A percentile compares a stretch with the other conserved stretches of the same genome.
These are phyloP conservation scores for Polylopha cassiicola DNA, from an alignment of 2,888 invertebrate genomes.

Conservation along the genomic window DNA sequence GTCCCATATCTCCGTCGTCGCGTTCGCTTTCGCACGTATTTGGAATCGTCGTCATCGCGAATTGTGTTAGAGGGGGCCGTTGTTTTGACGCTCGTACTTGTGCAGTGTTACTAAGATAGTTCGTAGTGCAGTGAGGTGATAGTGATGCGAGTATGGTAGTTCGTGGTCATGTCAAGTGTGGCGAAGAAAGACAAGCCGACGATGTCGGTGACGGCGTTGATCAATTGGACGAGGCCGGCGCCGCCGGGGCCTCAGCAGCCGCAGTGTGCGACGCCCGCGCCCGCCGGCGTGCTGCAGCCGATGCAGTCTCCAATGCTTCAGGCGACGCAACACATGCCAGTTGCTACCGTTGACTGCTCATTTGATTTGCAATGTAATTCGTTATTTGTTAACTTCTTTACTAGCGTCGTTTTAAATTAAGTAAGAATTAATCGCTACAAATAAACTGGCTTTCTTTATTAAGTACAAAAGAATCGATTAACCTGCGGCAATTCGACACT, in stretches of 20 bases:
- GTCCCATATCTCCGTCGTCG: slow-evolving; percentile 38
- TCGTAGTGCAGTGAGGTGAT: slow-evolving; percentile 47
- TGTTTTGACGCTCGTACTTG: slow-evolving; percentile 37
- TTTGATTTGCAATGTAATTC: slow-evolving; percentile 72
- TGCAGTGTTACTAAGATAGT: slow-evolving; percentile 37
- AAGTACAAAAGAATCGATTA: too few species aligned
- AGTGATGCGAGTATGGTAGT: slow-evolving; percentile 74
- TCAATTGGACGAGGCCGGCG: slow-evolving; percentile 81
- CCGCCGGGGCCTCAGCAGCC: slow-evolving; percentile 51
- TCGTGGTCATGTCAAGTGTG: slow-evolving; percentile 76
- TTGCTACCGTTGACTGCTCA: slow-evolving; percentile 63
- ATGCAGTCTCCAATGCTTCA: slow-evolving; percentile 38
- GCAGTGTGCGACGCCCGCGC: slow-evolving; percentile 54
- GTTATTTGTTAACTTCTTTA: too few species aligned
- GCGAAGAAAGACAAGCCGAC: slow-evolving; percentile 92
- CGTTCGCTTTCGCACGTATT: slow-evolving; percentile 39
- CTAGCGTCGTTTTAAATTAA: too few species aligned
- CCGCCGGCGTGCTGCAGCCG: slow-evolving; percentile 46
- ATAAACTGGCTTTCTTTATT: too few species aligned
- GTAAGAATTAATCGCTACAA: too few species aligned
- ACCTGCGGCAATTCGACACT: too few species aligned
- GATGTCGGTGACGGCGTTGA: slow-evolving; percentile 90
- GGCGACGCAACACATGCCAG: slow-evolving; percentile 34
- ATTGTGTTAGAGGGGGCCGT: slow-evolving; percentile 36
- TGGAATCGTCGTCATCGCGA: slow-evolving; percentile 37